These are phyloP conservation scores for Cyclophora albipunctata DNA, from an alignment of 2,888 invertebrate species.

Conservation along the genomic window DNA sequence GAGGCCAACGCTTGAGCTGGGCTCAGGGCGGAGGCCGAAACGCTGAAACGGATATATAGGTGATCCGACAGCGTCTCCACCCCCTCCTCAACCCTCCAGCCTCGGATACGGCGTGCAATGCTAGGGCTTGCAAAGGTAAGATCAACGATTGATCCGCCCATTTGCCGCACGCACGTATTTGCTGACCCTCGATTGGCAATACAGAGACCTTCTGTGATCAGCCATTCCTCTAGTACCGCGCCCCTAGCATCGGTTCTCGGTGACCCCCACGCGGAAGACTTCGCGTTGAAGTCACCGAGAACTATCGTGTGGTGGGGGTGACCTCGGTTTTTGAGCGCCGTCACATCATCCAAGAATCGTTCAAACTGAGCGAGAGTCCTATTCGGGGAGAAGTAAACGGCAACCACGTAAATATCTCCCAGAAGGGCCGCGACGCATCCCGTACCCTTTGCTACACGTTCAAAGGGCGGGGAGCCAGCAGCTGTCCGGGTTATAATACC, in stretches of 20 bases:
- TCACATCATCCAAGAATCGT: neutral
- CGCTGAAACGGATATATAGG: slow-evolving; percentile 1
- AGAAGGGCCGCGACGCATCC: slow-evolving; percentile 9
- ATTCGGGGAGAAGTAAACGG: neutral
- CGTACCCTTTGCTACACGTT: neutral
- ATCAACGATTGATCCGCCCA: slow-evolving; percentile 3
- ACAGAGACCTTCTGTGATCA: neutral
- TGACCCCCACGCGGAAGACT: slow-evolving; percentile 15
- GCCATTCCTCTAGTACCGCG: neutral
- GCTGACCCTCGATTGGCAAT: neutral
- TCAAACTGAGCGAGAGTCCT: neutral
- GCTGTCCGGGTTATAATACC: neutral
- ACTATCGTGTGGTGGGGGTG: slow-evolving; percentile 1
- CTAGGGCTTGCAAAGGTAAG: slow-evolving; percentile 1
- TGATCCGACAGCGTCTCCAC: slow-evolving; percentile 2
- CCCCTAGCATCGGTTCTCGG: neutral
- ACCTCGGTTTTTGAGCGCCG: neutral
- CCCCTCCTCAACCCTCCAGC: slow-evolving; percentile 1
- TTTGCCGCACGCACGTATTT: neutral
- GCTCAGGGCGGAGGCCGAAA: neutral
- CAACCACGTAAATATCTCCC: neutral
- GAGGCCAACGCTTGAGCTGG: too few species aligned
- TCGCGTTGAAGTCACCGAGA: slow-evolving; percentile 14
- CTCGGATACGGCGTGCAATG: neutral
- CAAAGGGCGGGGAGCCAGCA: slow-evolving; percentile 3